Conservation (phyloP, 1,140 invertebrate species). For the Ips typographus region DNA sequence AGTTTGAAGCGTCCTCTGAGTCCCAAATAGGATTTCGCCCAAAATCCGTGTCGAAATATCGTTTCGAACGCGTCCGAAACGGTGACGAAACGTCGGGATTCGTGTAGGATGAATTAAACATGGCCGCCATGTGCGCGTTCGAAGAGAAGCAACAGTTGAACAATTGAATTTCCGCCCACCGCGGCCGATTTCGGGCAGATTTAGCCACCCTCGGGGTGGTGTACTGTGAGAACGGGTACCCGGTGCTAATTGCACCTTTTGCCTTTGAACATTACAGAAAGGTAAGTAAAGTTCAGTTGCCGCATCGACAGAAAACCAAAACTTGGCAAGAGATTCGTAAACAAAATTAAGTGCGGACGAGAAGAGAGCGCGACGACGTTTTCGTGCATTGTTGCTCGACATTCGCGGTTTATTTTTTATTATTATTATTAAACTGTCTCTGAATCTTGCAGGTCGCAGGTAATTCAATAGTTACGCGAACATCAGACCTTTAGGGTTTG, state of each 20-base stretch:
- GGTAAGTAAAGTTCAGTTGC: slow-evolving; percentile 32
- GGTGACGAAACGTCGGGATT: slow-evolving; percentile 28
- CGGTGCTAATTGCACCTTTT: neutral
- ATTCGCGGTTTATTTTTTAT: slow-evolving; percentile 1
- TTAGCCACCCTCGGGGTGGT: slow-evolving; percentile 16
- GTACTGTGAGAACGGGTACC: slow-evolving; percentile 19
- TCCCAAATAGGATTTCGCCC: neutral
- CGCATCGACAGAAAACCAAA: slow-evolving; percentile 18
- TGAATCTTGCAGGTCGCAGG: too few relatives aligned
- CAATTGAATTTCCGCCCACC: slow-evolving; percentile 23
- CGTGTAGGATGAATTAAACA: slow-evolving; percentile 33
- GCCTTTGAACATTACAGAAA: slow-evolving; percentile 10
- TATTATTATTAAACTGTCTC: too few relatives aligned
- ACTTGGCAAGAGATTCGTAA: slow-evolving; percentile 39
- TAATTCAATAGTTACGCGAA: too few relatives aligned
- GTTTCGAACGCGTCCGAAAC: slow-evolving; percentile 6
- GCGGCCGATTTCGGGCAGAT: slow-evolving; percentile 8
- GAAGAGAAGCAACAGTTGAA: slow-evolving; percentile 35
- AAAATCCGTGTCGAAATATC: slow-evolving; percentile 12
- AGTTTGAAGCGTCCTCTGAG: slow-evolving; percentile 12
- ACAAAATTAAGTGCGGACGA: slow-evolving; percentile 33
- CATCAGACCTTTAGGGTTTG: too few relatives aligned
- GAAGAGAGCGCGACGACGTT: slow-evolving; percentile 27
- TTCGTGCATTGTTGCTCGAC: slow-evolving; percentile 1
- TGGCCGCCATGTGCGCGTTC: slow-evolving; percentile 34